A percentile compares a stretch with the other conserved stretches of the same genome.
phyloP scores from a whole-genome alignment of 1,140 invertebrate genomes.

The Bombus consobrinus region DNA sequence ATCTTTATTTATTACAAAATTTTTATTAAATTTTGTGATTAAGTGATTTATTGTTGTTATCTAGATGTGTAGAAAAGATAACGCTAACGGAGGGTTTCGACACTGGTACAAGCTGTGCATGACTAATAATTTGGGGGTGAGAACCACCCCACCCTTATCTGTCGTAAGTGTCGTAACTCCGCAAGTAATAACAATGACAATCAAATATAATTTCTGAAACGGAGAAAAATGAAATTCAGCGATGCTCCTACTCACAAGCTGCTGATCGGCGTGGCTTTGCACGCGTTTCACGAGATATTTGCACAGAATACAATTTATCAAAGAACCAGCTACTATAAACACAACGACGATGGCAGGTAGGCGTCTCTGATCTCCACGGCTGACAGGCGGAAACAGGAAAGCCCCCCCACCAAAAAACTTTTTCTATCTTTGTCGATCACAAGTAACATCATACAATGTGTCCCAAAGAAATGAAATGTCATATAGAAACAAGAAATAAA shows the following conservation, averaged over 20 bases:
- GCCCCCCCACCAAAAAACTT: conserved; percentile 58
- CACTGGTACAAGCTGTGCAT: conserved; percentile 59
- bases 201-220: background rate
- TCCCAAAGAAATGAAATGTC: background rate
- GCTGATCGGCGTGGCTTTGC: conserved; percentile 21
- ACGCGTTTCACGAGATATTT: conserved; percentile 34
- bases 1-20: background rate
- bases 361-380: conserved; percentile 63
- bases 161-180: conserved; percentile 2
- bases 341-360: conserved; percentile 53
- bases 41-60: background rate
- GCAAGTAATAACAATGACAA: conserved; percentile 46
- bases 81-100: conserved; percentile 37
- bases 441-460: conserved; percentile 7
- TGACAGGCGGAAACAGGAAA: conserved; percentile 76
- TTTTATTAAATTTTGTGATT: background rate
- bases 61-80: background rate
- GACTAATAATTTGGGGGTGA: conserved; percentile 77
- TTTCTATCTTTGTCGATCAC: conserved; percentile 44
- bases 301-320: background rate
- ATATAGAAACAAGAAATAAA: background rate
- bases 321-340: conserved; percentile 39
- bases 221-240: background rate
- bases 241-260: conserved; percentile 24
- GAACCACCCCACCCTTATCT: conserved; percentile 71